Conservation (phyloP, 2,888 invertebrate species). For the Drosophila ezoana region DNA sequence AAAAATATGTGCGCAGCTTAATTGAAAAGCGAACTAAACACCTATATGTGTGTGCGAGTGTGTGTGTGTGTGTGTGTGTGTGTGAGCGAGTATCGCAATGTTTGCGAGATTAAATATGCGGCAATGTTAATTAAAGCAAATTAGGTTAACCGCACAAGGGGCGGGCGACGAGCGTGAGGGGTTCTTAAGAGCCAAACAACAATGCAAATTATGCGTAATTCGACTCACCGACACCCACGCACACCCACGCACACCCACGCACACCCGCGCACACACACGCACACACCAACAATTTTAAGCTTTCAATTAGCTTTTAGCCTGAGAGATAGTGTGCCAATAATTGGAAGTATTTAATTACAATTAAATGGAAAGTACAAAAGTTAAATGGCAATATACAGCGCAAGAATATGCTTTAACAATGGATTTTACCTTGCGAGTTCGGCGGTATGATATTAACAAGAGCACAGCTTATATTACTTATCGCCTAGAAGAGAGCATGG, state of each 20-base stretch:
- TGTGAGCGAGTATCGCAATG: slow-evolving; percentile 35
- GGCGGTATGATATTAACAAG: too few species aligned
- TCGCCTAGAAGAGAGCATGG: too few species aligned
- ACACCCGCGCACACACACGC: slow-evolving; percentile 2
- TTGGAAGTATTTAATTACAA: too few species aligned
- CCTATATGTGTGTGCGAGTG: slow-evolving; percentile 12
- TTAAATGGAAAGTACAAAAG: too few species aligned
- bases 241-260: slow-evolving; percentile 1
- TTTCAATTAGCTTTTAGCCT: not conserved
- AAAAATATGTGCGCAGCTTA: slow-evolving; percentile 40
- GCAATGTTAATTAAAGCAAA: slow-evolving; percentile 77
- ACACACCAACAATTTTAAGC: not conserved
- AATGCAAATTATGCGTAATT: slow-evolving; percentile 35
- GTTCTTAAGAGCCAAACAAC: slow-evolving; percentile 11
- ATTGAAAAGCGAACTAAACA: slow-evolving; percentile 70
- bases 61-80: slow-evolving; percentile 11
- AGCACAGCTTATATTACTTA: too few species aligned
- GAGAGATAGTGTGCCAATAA: not conserved
- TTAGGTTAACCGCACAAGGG: slow-evolving; percentile 72
- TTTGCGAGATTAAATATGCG: slow-evolving; percentile 77
- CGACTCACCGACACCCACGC: slow-evolving; percentile 20
- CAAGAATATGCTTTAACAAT: too few species aligned
- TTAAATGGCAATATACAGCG: too few species aligned
- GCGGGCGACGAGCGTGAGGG: not conserved
- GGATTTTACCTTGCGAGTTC: too few species aligned